These are phyloP conservation scores for Xiphias gladius DNA, from an alignment of 2,113 vertebrate species.

Conservation along the genomic window DNA sequence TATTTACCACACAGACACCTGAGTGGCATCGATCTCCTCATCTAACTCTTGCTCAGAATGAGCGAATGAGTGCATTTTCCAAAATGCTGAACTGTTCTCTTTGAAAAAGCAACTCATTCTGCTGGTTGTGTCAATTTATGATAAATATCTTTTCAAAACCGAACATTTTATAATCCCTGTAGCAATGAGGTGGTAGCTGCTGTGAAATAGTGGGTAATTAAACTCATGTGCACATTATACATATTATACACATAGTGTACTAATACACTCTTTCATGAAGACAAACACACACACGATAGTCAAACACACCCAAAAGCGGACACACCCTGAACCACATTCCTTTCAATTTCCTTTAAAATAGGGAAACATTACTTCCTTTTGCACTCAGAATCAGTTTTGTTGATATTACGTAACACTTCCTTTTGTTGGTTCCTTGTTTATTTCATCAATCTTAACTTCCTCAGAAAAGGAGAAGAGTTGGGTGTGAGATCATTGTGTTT, in stretches of 20 bases:
- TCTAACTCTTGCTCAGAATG: neutral
- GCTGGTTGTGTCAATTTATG: too few species aligned
- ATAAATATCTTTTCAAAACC: too few species aligned
- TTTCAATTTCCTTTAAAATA: conserved; percentile 39
- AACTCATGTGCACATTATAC: too few species aligned
- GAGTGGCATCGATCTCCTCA: too few species aligned
- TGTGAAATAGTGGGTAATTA: too few species aligned
- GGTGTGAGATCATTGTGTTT: conserved; percentile 26
- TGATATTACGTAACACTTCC: conserved; percentile 50
- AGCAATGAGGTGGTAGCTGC: too few species aligned
- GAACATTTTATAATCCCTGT: too few species aligned
- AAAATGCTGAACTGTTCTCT: too few species aligned
- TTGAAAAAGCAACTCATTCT: too few species aligned
- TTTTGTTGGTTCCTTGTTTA: conserved; percentile 40
- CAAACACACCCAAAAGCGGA: neutral
- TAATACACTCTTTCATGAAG: neutral
- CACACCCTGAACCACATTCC: conserved; percentile 53
- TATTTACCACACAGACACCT: too few species aligned
- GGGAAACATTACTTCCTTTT: conserved; percentile 59
- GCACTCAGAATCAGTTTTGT: conserved; percentile 15
- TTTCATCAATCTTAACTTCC: conserved; percentile 46
- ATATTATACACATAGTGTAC: neutral
- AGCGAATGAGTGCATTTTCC: too few species aligned
- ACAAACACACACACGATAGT: neutral
- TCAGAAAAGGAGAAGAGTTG: conserved; percentile 46